phyloP scores from a whole-genome alignment of 2,888 invertebrate species.

The Clunio marinus region DNA sequence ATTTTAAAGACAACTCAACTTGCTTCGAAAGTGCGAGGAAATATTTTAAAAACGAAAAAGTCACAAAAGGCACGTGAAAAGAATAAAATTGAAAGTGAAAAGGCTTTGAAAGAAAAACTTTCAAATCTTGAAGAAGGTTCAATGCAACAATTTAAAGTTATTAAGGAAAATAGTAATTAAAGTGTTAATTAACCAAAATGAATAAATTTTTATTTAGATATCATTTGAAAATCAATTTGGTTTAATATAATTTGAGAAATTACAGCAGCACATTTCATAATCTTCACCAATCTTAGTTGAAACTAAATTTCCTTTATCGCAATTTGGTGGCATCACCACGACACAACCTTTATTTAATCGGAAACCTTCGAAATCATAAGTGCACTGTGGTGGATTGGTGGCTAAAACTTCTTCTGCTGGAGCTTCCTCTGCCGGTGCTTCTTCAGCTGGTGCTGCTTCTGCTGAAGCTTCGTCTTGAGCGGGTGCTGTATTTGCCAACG shows the following conservation, averaged over 20 bases:
- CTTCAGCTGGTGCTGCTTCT: not conserved
- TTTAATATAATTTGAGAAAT: not conserved
- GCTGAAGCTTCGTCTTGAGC: not conserved
- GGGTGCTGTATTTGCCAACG: too few relatives aligned
- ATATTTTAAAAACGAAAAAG: conserved; percentile 55
- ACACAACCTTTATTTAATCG: not conserved
- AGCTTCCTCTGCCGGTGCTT: not conserved
- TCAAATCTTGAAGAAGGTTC: conserved; percentile 53
- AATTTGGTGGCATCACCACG: not conserved
- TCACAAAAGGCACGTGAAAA: conserved; percentile 45
- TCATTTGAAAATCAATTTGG: not conserved
- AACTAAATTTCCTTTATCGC: not conserved
- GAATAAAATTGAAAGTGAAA: not conserved
- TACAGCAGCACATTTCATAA: not conserved
- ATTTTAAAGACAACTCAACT: conserved; percentile 57
- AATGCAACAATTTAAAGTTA: conserved; percentile 55
- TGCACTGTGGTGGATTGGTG: not conserved
- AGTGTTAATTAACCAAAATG: not conserved
- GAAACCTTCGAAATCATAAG: not conserved
- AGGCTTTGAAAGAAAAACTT: not conserved
- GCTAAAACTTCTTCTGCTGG: too few relatives aligned
- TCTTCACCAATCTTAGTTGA: not conserved
- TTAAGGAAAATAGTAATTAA: conserved; percentile 22
- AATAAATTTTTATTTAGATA: too few relatives aligned
- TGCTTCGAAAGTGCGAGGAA: conserved; percentile 59